Percentiles rank a stretch among this genome's conserved stretches.
Evolutionary conservation across 2,797 vertebrate genomes (phyloP).

Genomic region (Clarias laeviceps): DNA sequence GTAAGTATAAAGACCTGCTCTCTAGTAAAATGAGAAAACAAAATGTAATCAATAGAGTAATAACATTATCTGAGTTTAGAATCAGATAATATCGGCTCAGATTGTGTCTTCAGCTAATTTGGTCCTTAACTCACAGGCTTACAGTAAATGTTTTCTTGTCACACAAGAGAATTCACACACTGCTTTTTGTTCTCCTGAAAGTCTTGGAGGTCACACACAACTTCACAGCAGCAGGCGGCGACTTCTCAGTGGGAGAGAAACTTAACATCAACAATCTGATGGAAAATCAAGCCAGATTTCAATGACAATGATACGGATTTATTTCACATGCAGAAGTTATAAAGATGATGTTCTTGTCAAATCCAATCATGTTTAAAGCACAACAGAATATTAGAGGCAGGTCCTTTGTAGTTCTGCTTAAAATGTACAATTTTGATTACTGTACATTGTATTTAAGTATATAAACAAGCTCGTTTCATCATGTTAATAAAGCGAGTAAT

Average conservation of each 20-base stretch:
- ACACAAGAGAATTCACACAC: background rate
- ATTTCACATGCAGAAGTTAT: slow-evolving; percentile 8
- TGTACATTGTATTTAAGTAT: background rate
- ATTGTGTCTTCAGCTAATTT: background rate
- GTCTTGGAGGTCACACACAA: background rate
- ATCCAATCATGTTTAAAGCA: background rate
- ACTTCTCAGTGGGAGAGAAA: slow-evolving; percentile 2
- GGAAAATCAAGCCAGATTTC: slow-evolving; percentile 26
- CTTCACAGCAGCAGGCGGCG: background rate
- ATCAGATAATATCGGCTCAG: too few species aligned
- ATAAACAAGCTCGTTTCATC: background rate
- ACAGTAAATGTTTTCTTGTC: background rate
- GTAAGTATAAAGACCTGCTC: too few species aligned
- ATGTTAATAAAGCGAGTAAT: too few species aligned
- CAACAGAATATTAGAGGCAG: background rate
- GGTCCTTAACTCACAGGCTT: background rate
- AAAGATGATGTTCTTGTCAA: background rate
- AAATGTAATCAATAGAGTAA: background rate
- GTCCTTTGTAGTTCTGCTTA: background rate
- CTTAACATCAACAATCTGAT: slow-evolving; percentile 5
- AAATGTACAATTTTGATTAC: background rate
- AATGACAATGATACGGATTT: background rate
- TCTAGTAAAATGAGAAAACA: too few species aligned
- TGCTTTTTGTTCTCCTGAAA: slow-evolving; percentile 17
- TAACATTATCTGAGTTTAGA: background rate